Evolutionary conservation across 2,888 invertebrate species (phyloP).

Genomic region (Hipparchia semele): DNA sequence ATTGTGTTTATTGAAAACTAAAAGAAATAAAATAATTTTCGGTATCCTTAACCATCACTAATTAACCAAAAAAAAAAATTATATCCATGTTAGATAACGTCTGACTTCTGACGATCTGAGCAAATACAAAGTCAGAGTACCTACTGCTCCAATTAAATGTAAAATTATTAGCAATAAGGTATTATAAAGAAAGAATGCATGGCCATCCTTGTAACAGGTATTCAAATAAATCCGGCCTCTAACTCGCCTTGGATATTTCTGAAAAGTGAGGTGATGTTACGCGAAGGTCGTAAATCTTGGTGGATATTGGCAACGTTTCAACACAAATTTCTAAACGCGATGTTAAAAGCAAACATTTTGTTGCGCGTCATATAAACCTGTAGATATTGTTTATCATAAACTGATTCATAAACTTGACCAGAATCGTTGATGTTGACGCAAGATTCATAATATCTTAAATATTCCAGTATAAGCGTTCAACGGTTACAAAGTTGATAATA

Average conservation of each 20-base stretch:
- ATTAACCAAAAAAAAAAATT: too few relatives aligned
- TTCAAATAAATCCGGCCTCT: constrained; percentile 38
- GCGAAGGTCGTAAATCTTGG: constrained; percentile 72
- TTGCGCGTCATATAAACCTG: constrained; percentile 36
- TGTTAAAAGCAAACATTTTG: constrained; percentile 49
- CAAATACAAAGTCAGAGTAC: background rate
- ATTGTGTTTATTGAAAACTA: too few relatives aligned
- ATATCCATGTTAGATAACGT: too few relatives aligned
- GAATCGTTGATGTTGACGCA: constrained; percentile 25
- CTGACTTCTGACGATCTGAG: background rate
- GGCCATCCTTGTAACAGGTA: constrained; percentile 8
- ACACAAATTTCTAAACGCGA: constrained; percentile 63
- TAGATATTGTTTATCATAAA: constrained; percentile 47
- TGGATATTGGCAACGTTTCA: constrained; percentile 71
- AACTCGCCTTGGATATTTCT: constrained; percentile 73
- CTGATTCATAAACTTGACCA: constrained; percentile 35
- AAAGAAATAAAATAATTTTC: too few relatives aligned
- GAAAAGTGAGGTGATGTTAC: constrained; percentile 78
- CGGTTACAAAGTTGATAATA: background rate
- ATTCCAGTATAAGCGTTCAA: background rate
- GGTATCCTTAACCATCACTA: too few relatives aligned
- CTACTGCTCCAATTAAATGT: background rate
- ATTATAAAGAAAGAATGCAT: constrained; percentile 7
- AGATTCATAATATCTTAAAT: constrained; percentile 14
- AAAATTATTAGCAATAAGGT: background rate